These are phyloP conservation scores for Pandemis heparana DNA, from an alignment of 2,888 invertebrate species.

Conservation along the genomic window DNA sequence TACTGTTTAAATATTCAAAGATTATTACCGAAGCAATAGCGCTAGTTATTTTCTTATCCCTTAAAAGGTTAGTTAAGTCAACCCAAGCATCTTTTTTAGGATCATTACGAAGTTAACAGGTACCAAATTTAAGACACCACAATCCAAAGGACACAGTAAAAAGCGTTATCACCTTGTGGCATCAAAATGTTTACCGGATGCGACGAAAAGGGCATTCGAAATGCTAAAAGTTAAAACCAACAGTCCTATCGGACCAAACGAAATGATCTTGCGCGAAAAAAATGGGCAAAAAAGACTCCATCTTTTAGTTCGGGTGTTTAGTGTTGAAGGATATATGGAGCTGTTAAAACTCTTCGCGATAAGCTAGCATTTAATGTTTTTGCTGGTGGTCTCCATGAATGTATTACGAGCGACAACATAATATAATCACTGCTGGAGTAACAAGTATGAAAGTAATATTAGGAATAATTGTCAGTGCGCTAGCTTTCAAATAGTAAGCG, in stretches of 20 bases:
- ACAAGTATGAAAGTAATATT: too few species aligned
- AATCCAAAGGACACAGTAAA: slow-evolving; percentile 11
- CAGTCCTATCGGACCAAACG: slow-evolving; percentile 36
- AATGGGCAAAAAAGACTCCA: slow-evolving; percentile 25
- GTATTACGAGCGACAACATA: too few species aligned
- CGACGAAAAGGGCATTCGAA: slow-evolving; percentile 28
- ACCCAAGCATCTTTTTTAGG: not conserved
- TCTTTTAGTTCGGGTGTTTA: slow-evolving; percentile 31
- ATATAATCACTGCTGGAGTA: too few species aligned
- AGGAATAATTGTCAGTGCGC: too few species aligned
- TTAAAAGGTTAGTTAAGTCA: not conserved
- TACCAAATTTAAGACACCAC: not conserved
- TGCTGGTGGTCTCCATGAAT: slow-evolving; percentile 22
- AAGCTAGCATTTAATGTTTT: slow-evolving; percentile 23
- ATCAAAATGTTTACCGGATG: slow-evolving; percentile 34
- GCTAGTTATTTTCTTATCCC: not conserved
- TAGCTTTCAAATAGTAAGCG: too few species aligned
- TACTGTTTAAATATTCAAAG: too few species aligned
- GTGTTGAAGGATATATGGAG: slow-evolving; percentile 37
- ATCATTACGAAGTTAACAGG: not conserved
- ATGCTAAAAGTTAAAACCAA: slow-evolving; percentile 37
- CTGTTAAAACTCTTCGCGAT: slow-evolving; percentile 18
- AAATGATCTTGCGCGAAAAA: slow-evolving; percentile 34
- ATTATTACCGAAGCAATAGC: too few species aligned
- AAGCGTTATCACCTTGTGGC: slow-evolving; percentile 28